Conservation (phyloP, 2,888 invertebrate genomes). For the Zygaena filipendulae region DNA sequence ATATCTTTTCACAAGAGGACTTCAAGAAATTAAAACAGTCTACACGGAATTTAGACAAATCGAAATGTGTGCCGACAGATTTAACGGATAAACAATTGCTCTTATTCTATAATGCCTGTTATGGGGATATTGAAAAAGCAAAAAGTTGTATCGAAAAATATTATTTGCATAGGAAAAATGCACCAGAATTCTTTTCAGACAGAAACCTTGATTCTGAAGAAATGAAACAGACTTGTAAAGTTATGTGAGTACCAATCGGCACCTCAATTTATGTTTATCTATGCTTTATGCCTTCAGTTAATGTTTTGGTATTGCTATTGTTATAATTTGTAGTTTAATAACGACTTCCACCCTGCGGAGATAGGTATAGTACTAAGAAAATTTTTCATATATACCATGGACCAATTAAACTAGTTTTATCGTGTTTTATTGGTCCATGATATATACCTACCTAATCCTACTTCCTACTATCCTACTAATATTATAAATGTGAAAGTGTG, state of each 20-base stretch:
- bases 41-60: conserved; percentile 54
- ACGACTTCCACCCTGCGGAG: no score
- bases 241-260: conserved; percentile 52
- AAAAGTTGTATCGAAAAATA: conserved; percentile 73
- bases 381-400: no score
- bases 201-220: conserved; percentile 63
- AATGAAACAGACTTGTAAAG: conserved; percentile 48
- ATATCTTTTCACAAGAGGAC: conserved; percentile 57
- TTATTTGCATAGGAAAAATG: conserved; percentile 66
- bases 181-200: conserved; percentile 72
- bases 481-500: no score
- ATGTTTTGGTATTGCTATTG: no score
- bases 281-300: no score
- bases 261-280: not conserved
- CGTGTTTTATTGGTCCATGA: no score
- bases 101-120: conserved; percentile 74
- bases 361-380: no score
- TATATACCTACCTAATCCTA: no score
- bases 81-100: conserved; percentile 71
- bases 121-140: conserved; percentile 66
- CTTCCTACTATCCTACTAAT: no score
- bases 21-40: conserved; percentile 52
- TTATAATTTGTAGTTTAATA: no score
- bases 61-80: conserved; percentile 61
- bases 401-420: no score